Base-by-base conservation (phyloP, 2,888 invertebrate genomes). In the Drosophila pseudotalamancana region DNA sequence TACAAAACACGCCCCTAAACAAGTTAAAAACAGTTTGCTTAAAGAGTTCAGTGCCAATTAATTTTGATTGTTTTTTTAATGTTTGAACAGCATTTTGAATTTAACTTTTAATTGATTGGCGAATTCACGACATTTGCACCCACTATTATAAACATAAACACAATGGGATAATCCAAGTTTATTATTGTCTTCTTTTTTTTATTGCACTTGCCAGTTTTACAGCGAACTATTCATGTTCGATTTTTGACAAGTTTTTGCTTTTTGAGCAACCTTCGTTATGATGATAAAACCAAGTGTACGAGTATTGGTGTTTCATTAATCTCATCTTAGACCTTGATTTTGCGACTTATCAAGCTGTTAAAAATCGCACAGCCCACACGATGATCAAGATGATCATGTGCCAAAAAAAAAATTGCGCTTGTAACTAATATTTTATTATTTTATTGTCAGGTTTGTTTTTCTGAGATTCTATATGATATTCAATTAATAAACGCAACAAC, bases 101-200 rank as follows among this genome's bases (percentile, higher is more conserved):
- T 83, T 35, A 67, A 55, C 53, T 77, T 80, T 84, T 81, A 81
- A 81, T 87, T 81, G 81, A 81, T 87, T 81, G 78, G 68, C 81
- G 56, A 68, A 74, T 87, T 84, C 85, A 85, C 81, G 85, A 87
- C 82, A 81, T 77, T 48, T 67, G 87, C 79, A 77, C 85, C 80
- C 86, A 87, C 70, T 32, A 42, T 18, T 42, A 39, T 27, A 51
- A 50, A 57, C 23, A 35, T 32, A 31, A 11, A 45, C 34, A 86
- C 84, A 87, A 87, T 87, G 81, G 66, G 55, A 51, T 72, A 76
- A 62, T 66, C 66, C 39, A 39, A 60, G 79, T 53, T 61, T 63
- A 11, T 51, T 50, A 21, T 29, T 31, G 34, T 46, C 5, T 27
- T 42, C 18, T 51, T 23, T 35, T 39, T 12, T 32, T 25, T 53